Conservation (phyloP, 2,113 vertebrate species). For the Promerops cafer region DNA sequence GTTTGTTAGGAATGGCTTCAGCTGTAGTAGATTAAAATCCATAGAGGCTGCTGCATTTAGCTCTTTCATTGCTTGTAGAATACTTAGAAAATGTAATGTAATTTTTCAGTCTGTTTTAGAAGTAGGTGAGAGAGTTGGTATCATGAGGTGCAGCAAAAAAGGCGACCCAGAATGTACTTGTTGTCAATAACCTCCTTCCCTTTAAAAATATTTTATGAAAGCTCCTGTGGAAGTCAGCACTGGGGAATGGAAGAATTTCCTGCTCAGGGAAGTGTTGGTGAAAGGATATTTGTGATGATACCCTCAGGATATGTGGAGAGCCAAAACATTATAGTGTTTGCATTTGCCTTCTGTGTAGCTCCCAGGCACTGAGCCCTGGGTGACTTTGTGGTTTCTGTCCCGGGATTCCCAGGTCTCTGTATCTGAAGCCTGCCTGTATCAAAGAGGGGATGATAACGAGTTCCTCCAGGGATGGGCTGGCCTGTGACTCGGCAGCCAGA, state of each 20-base stretch:
- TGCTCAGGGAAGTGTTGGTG: background rate
- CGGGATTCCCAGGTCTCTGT: too few species aligned
- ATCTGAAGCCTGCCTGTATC: too few species aligned
- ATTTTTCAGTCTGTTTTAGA: background rate
- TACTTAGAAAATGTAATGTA: background rate
- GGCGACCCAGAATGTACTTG: background rate
- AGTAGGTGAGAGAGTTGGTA: background rate
- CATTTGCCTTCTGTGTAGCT: too few species aligned
- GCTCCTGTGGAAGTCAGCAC: too few species aligned
- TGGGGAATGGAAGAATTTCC: background rate
- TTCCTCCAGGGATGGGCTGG: too few species aligned
- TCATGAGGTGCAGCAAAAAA: background rate
- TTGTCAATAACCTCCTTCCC: too few species aligned
- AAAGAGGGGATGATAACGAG: too few species aligned
- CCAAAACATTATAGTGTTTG: background rate
- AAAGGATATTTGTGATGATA: background rate
- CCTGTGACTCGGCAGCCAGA: too few species aligned
- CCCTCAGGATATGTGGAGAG: too few species aligned
- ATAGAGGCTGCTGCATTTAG: background rate
- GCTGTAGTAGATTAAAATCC: background rate
- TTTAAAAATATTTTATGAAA: too few species aligned
- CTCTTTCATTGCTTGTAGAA: background rate
- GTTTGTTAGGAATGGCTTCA: background rate
- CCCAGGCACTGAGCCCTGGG: too few species aligned
- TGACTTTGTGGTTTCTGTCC: too few species aligned